Conservation (phyloP, 1,140 invertebrate genomes). For the Mamestra configurata region DNA sequence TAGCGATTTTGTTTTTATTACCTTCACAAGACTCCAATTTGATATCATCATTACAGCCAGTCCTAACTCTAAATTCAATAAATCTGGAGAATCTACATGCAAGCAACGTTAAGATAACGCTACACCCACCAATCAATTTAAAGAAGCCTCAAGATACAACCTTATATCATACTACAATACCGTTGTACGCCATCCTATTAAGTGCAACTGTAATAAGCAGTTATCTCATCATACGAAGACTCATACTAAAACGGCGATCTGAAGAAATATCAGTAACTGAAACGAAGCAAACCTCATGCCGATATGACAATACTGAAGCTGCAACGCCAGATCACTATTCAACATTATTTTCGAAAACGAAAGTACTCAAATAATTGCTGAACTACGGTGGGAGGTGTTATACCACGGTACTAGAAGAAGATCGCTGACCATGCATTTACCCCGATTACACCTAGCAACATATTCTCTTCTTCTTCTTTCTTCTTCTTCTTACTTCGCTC, state of each 20-base stretch:
- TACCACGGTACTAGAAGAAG: too few relatives aligned
- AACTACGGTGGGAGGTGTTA: slow-evolving; percentile 11
- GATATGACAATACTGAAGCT: background rate
- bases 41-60: background rate
- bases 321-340: slow-evolving; percentile 1
- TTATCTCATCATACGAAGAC: background rate
- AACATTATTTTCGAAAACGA: slow-evolving; percentile 28
- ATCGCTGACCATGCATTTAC: too few relatives aligned
- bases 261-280: background rate
- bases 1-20: too few relatives aligned
- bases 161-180: slow-evolving; percentile 35
- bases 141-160: background rate
- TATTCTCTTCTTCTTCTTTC: too few relatives aligned
- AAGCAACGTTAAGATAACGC: slow-evolving; percentile 18
- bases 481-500: too few relatives aligned
- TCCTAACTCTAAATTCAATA: slow-evolving; percentile 15
- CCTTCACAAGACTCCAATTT: background rate
- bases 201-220: slow-evolving; percentile 25
- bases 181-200: slow-evolving; percentile 13
- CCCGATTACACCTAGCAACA: too few relatives aligned
- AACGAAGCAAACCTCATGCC: background rate
- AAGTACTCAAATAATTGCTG: slow-evolving; percentile 18
- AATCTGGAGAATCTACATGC: slow-evolving; percentile 12
- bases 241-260: background rate
- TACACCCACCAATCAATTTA: slow-evolving; percentile 3